These are phyloP conservation scores for Mycetomoellerius zeteki DNA, from an alignment of 1,140 invertebrate genomes.

Conservation along the genomic window DNA sequence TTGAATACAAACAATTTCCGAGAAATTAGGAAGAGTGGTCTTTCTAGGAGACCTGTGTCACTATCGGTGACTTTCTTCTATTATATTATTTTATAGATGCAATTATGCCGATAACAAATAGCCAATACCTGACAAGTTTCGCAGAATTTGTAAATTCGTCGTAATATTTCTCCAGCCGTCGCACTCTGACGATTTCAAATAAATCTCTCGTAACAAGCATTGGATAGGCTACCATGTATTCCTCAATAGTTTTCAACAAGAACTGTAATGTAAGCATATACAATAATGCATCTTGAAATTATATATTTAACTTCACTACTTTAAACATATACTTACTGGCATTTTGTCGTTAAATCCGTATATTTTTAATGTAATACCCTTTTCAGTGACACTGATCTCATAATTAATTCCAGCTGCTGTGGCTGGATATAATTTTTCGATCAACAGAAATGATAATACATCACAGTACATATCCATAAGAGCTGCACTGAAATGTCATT, in stretches of 20 bases:
- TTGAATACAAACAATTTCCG: too few species aligned
- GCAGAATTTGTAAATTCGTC: conserved; percentile 91
- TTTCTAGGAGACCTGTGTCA: too few species aligned
- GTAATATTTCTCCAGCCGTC: conserved; percentile 90
- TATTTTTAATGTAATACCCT: conserved; percentile 91
- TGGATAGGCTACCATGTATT: conserved; percentile 88
- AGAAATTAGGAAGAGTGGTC: too few species aligned
- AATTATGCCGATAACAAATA: too few species aligned
- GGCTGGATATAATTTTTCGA: conserved; percentile 93
- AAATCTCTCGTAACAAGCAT: conserved; percentile 87
- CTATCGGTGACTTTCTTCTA: too few species aligned
- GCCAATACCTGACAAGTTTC: conserved; percentile 87
- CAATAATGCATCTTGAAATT: neutral
- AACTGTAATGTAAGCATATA: conserved; percentile 84
- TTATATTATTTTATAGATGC: too few species aligned
- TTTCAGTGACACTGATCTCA: conserved; percentile 88
- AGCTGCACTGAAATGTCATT: conserved; percentile 85
- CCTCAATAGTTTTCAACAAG: conserved; percentile 89
- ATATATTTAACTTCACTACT: neutral
- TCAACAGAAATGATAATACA: conserved; percentile 88
- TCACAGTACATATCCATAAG: conserved; percentile 89
- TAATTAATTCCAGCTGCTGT: conserved; percentile 91
- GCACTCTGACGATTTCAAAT: conserved; percentile 90
- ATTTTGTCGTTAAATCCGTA: conserved; percentile 93
- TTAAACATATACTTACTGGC: conserved; percentile 86